These are phyloP conservation scores for Acronicta aceris DNA, from an alignment of 2,888 invertebrate genomes.

Conservation along the genomic window DNA sequence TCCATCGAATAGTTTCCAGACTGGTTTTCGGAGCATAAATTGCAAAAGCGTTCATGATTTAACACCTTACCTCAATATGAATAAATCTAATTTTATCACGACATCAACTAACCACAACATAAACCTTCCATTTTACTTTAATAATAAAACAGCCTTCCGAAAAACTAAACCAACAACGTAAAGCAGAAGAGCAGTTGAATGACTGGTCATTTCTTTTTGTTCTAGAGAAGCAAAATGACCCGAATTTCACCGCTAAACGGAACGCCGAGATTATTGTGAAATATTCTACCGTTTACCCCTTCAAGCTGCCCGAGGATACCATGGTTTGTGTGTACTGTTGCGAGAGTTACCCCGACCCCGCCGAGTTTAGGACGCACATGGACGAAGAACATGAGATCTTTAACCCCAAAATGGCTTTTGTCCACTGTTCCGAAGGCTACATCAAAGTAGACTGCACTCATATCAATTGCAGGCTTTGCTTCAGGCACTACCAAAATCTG, in stretches of 20 bases:
- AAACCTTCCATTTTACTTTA: not conserved
- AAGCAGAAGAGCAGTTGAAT: slow-evolving; percentile 66
- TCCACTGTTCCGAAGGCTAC: slow-evolving; percentile 76
- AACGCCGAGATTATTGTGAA: slow-evolving; percentile 83
- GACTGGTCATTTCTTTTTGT: slow-evolving; percentile 86
- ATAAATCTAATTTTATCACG: not conserved
- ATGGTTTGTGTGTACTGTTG: slow-evolving; percentile 85
- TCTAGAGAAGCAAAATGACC: slow-evolving; percentile 79
- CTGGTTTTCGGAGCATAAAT: not conserved
- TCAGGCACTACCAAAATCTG: slow-evolving; percentile 61
- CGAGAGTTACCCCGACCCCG: slow-evolving; percentile 74
- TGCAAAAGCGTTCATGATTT: not conserved
- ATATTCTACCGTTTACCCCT: slow-evolving; percentile 84
- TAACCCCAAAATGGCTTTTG: slow-evolving; percentile 75
- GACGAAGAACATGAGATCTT: slow-evolving; percentile 75
- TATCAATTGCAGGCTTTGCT: slow-evolving; percentile 77
- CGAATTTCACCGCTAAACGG: slow-evolving; percentile 79
- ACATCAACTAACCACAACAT: not conserved
- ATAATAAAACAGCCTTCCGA: slow-evolving; percentile 2
- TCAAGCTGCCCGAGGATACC: slow-evolving; percentile 79
- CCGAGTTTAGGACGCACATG: slow-evolving; percentile 78
- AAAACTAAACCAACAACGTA: slow-evolving; percentile 24
- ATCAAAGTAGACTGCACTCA: slow-evolving; percentile 81
- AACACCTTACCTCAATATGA: not conserved
- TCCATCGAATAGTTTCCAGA: too few relatives aligned